phyloP scores from a whole-genome alignment of 2,113 vertebrate genomes.

The Neofelis nebulosa region DNA sequence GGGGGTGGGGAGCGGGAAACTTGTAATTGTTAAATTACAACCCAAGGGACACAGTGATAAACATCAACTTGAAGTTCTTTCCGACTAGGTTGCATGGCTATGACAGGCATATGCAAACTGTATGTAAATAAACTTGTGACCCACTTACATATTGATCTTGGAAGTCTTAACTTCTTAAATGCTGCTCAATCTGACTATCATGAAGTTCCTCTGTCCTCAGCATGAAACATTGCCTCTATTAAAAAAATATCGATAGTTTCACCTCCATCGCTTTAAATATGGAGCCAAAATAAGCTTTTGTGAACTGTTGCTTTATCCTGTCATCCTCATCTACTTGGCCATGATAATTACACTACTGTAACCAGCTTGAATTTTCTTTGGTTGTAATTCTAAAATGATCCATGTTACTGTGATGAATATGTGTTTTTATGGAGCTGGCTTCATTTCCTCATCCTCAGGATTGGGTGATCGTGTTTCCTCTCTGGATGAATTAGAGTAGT shows the following conservation, averaged over 20 bases:
- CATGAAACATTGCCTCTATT: constrained; percentile 35
- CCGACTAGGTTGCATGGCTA: not conserved
- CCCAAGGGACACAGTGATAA: not conserved
- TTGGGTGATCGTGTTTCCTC: constrained; percentile 68
- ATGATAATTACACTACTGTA: constrained; percentile 60
- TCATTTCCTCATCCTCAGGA: constrained; percentile 68
- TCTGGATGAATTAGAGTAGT: constrained; percentile 74
- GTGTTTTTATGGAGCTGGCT: constrained; percentile 69
- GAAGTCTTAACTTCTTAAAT: constrained; percentile 38
- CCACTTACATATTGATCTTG: constrained; percentile 53
- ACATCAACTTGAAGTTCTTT: constrained; percentile 44
- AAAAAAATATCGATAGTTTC: constrained; percentile 71
- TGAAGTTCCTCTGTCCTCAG: constrained; percentile 57
- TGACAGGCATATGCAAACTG: constrained; percentile 30
- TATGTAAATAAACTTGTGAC: constrained; percentile 59
- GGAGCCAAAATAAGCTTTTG: constrained; percentile 57
- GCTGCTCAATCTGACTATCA: not conserved
- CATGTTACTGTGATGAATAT: constrained; percentile 63
- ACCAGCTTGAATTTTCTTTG: constrained; percentile 48
- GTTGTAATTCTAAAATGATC: constrained; percentile 59
- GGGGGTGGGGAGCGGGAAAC: not conserved
- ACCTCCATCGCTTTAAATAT: constrained; percentile 49
- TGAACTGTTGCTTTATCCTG: constrained; percentile 45
- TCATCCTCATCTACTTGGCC: constrained; percentile 41
- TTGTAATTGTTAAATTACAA: not conserved